Evolutionary conservation across 2,888 invertebrate genomes (phyloP).

Genomic region (Drosophila diplacantha): DNA sequence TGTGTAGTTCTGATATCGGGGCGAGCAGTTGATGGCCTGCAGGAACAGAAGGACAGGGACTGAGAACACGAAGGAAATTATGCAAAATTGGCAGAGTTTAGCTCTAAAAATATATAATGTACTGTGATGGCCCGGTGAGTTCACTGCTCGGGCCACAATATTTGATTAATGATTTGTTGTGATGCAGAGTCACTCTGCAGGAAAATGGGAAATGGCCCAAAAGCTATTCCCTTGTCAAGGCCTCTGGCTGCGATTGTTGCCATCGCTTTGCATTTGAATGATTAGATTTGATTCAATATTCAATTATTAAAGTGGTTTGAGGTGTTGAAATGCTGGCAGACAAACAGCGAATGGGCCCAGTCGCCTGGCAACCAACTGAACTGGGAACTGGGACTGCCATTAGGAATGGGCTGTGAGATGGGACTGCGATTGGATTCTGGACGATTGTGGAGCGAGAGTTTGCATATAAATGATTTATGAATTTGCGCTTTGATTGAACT

Average conservation of each 20-base stretch:
- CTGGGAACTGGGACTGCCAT: conserved; percentile 14
- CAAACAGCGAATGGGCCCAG: conserved; percentile 32
- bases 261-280: conserved; percentile 67
- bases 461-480: conserved; percentile 71
- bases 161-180: conserved; percentile 70
- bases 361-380: conserved; percentile 20
- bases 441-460: conserved; percentile 30
- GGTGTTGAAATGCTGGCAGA: conserved; percentile 64
- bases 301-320: conserved; percentile 71
- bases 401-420: conserved; percentile 6
- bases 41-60: conserved; percentile 24
- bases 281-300: conserved; percentile 72
- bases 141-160: conserved; percentile 48
- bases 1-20: conserved; percentile 72
- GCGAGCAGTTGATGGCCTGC: conserved; percentile 75
- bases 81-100: conserved; percentile 42
- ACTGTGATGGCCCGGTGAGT: conserved; percentile 42
- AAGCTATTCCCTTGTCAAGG: conserved; percentile 45
- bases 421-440: conserved; percentile 15
- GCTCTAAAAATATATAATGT: conserved; percentile 53
- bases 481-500: conserved; percentile 65
- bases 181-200: conserved; percentile 25
- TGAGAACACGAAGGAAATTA: conserved; percentile 18
- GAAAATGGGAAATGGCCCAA: conserved; percentile 22
- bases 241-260: conserved; percentile 20